Percentiles rank a stretch among this genome's conserved stretches.
These are phyloP conservation scores for Biston betularia DNA, from an alignment of 2,888 invertebrate genomes.

Conservation along the genomic window DNA sequence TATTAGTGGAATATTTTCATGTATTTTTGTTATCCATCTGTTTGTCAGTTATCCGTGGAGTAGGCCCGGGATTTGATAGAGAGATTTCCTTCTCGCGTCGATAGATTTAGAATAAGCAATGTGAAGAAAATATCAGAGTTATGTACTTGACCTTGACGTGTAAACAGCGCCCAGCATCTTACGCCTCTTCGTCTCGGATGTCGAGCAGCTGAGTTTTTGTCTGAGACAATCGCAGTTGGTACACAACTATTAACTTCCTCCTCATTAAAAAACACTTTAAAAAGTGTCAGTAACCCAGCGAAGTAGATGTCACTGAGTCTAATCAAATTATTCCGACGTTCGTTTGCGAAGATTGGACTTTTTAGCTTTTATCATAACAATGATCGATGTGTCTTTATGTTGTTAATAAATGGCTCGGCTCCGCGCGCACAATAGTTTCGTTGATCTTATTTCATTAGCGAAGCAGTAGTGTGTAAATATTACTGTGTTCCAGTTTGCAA, in stretches of 20 bases:
- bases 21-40: not conserved
- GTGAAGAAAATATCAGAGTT: slow-evolving; percentile 18
- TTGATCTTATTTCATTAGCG: too few relatives aligned
- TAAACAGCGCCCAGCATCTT: not conserved
- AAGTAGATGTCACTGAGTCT: not conserved
- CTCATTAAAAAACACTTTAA: too few relatives aligned
- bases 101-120: slow-evolving; percentile 22
- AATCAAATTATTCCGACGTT: not conserved
- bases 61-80: slow-evolving; percentile 11
- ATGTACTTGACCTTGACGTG: slow-evolving; percentile 18
- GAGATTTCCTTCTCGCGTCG: slow-evolving; percentile 21
- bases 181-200: not conserved
- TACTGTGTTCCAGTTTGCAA: too few relatives aligned
- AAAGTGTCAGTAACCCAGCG: too few relatives aligned
- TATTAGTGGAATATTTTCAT: too few relatives aligned
- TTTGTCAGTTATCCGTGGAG: not conserved
- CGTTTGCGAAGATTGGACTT: not conserved
- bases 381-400: too few relatives aligned
- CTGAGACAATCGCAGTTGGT: not conserved
- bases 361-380: too few relatives aligned
- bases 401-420: too few relatives aligned
- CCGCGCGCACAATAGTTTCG: too few relatives aligned
- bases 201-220: not conserved
- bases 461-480: too few relatives aligned
- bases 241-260: too few relatives aligned